Evolutionary conservation across 2,888 invertebrate genomes (phyloP).

Genomic region (Neoaliturus tenellus): DNA sequence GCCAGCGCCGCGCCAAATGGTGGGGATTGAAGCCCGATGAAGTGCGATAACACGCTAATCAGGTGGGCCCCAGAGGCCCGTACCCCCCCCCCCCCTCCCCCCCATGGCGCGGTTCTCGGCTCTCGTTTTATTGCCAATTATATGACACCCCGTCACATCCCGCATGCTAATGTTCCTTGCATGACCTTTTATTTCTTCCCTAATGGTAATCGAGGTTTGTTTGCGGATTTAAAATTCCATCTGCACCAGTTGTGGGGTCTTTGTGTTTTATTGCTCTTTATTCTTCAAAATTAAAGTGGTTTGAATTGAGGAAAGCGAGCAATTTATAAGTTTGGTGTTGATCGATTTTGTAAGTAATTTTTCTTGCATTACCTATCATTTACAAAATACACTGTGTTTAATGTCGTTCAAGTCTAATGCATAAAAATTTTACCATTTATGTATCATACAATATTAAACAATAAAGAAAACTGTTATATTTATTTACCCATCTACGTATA

Average conservation of each 20-base stretch:
- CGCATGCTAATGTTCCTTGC: constrained; percentile 41
- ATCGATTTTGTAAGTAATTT: too few species aligned
- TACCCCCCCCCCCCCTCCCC: constrained; percentile 11
- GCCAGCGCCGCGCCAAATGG: constrained; percentile 28
- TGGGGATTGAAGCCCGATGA: constrained; percentile 45
- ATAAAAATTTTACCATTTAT: too few species aligned
- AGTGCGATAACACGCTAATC: constrained; percentile 49
- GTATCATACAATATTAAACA: too few species aligned
- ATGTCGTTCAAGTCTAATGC: too few species aligned
- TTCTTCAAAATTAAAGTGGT: too few species aligned
- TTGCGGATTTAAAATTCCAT: constrained; percentile 40
- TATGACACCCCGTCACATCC: constrained; percentile 24
- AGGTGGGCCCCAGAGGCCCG: constrained; percentile 46
- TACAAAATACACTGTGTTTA: too few species aligned
- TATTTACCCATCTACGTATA: too few species aligned
- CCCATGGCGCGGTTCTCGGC: not conserved
- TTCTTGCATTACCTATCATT: too few species aligned
- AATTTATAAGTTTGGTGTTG: too few species aligned
- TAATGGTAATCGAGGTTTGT: constrained; percentile 32
- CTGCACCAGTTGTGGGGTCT: not conserved
- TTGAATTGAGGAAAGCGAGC: too few species aligned
- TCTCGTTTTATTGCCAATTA: constrained; percentile 41
- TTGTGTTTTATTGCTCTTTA: not conserved
- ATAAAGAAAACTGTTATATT: too few species aligned
- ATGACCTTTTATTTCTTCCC: constrained; percentile 40